Evolutionary conservation across 2,888 invertebrate species (phyloP), one percentile per base, ranked within the genome.

Genomic region (Ceriagrion tenellum): DNA sequence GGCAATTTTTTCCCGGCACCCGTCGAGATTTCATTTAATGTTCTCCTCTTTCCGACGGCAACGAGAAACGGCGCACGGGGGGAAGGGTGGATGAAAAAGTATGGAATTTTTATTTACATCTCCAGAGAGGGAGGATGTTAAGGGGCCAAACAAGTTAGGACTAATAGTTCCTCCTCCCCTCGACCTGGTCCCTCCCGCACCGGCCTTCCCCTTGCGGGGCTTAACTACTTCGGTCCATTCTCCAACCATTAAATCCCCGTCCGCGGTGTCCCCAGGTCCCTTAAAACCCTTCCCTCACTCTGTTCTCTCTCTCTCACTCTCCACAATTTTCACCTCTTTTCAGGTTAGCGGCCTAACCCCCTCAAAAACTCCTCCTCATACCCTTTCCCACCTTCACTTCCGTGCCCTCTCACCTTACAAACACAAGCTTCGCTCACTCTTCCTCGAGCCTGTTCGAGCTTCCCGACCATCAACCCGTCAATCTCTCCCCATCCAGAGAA

Each of bases 211-310:
- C 35, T 26, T 13, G 8, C 35, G 30, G 35, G 93, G 47, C 69
- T 91, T 93, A 93, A 93, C 93, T 93, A 74, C 93, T 93, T 55
- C 93, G n/a, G 69, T 69, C 93, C 93, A 69, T 93, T 93, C 69
- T 69, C 69, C 55, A 47, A 40, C 93, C 93, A 93, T 93, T 93
- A 93, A 93, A 93, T 74, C 93, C 59, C 47, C 93, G 69, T 69
- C 69, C 69, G 40, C 93, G 47, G 40, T 40, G 91, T 88, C 88
- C 47, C 59, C 59, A 55, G 35, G 30, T 90, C 91, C 63, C 93
- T 69, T 18, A 81, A n/a, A 81, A 30, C 47, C n/a, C 69, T n/a
- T 26, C 63, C 47, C 26, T 59, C 3, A 16, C 47, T 47, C 88
- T 18, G n/a, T n/a, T n/a, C n/a, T 88, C 35, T 40, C 18, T n/a